Conservation (phyloP, 2,113 vertebrate species). For the Odontesthes bonariensis region DNA sequence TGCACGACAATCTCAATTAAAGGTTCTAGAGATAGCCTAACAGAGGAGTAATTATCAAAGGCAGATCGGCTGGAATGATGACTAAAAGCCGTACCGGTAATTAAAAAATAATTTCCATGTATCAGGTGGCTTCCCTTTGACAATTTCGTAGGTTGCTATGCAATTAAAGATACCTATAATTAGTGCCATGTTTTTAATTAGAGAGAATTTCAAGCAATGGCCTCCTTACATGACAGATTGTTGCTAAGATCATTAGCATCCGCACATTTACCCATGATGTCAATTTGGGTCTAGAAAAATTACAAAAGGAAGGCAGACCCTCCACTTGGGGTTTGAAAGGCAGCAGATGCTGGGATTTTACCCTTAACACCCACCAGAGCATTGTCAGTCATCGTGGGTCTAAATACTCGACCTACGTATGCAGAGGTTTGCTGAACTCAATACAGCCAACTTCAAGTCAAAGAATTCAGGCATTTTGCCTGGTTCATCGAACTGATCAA, state of each 20-base stretch:
- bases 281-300: slow-evolving; percentile 35
- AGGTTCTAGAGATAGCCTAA: slow-evolving; percentile 72
- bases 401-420: not conserved
- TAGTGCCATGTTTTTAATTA: slow-evolving; percentile 83
- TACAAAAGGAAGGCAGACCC: slow-evolving; percentile 36
- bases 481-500: not conserved
- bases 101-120: slow-evolving; percentile 83
- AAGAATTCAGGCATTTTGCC: not conserved
- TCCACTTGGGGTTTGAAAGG: slow-evolving; percentile 46
- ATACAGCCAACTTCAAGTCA: not conserved
- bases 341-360: slow-evolving; percentile 59
- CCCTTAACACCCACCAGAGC: slow-evolving; percentile 29
- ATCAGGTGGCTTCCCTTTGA: slow-evolving; percentile 84
- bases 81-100: slow-evolving; percentile 73
- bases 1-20: slow-evolving; percentile 69
- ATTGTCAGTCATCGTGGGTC: slow-evolving; percentile 25
- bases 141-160: slow-evolving; percentile 80
- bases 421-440: slow-evolving; percentile 7
- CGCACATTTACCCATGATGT: slow-evolving; percentile 35
- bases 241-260: slow-evolving; percentile 61
- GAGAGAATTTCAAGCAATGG: slow-evolving; percentile 70
- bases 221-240: slow-evolving; percentile 59
- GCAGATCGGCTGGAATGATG: slow-evolving; percentile 56
- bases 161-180: slow-evolving; percentile 85
- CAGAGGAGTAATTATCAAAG: slow-evolving; percentile 76